These are phyloP conservation scores for Leguminivora glycinivorella DNA, from an alignment of 1,140 invertebrate species.

Conservation along the genomic window DNA sequence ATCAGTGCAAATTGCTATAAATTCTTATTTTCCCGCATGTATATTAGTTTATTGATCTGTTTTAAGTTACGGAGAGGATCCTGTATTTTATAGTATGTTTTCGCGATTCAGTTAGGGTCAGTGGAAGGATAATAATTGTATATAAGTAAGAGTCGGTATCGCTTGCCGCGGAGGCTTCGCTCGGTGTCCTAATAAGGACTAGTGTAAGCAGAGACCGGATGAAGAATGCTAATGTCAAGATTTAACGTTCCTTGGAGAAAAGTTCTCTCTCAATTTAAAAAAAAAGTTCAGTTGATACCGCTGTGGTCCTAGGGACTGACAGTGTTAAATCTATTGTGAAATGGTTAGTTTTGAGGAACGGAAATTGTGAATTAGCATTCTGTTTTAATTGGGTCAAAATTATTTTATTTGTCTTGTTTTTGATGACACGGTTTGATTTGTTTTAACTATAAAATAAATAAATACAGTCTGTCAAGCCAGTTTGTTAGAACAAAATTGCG, in stretches of 20 bases:
- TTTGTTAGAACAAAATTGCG: too few relatives aligned
- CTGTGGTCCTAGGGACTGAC: too few relatives aligned
- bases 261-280: not conserved
- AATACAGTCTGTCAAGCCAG: too few relatives aligned
- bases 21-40: not conserved
- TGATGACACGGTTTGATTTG: too few relatives aligned
- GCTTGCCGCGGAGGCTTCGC: slow-evolving; percentile 54
- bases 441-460: too few relatives aligned
- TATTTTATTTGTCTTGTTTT: too few relatives aligned
- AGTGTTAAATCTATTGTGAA: too few relatives aligned
- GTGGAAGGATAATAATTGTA: slow-evolving; percentile 60
- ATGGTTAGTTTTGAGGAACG: not conserved
- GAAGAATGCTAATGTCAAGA: not conserved
- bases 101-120: slow-evolving; percentile 58
- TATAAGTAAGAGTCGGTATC: slow-evolving; percentile 63
- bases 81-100: slow-evolving; percentile 67
- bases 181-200: slow-evolving; percentile 41
- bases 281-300: not conserved
- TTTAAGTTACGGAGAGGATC: slow-evolving; percentile 32
- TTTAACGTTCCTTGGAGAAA: not conserved
- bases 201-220: not conserved
- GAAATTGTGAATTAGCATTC: slow-evolving; percentile 35
- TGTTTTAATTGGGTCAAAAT: slow-evolving; percentile 49
- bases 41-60: not conserved
- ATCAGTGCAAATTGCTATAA: too few relatives aligned